phyloP scores from a whole-genome alignment of 1,140 invertebrate species.

The Melitaea cinxia region DNA sequence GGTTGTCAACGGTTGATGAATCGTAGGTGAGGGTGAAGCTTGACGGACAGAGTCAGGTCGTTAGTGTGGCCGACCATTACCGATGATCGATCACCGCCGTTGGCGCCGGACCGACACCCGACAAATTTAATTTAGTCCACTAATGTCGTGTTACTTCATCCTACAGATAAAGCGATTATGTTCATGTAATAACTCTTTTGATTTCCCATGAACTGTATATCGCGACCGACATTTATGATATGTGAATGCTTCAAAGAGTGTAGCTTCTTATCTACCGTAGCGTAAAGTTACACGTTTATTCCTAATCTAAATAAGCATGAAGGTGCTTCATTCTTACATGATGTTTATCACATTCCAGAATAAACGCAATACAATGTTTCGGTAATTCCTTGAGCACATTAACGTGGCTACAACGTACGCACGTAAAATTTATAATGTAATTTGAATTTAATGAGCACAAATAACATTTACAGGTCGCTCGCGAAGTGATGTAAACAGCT shows the following conservation, averaged over 20 bases:
- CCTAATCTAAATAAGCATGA: not conserved
- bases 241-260: not conserved
- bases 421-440: conserved; percentile 75
- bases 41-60: conserved; percentile 59
- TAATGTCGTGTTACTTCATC: conserved; percentile 48
- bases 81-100: conserved; percentile 70
- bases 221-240: not conserved
- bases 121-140: conserved; percentile 77
- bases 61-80: conserved; percentile 67
- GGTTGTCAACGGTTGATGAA: conserved; percentile 50
- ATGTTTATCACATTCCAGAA: conserved; percentile 44
- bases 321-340: conserved; percentile 17
- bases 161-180: conserved; percentile 33
- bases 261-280: not conserved
- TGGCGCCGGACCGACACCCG: conserved; percentile 63
- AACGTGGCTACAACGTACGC: conserved; percentile 60
- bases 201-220: conserved; percentile 12
- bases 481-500: conserved; percentile 68
- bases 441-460: conserved; percentile 71
- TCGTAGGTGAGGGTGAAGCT: conserved; percentile 43
- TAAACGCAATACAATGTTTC: conserved; percentile 58
- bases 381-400: conserved; percentile 58
- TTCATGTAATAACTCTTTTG: conserved; percentile 18
- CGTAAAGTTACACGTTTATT: not conserved
- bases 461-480: conserved; percentile 73